Base-by-base conservation (phyloP, 2,888 invertebrate species). In the Pristionchus arcanus region DNA sequence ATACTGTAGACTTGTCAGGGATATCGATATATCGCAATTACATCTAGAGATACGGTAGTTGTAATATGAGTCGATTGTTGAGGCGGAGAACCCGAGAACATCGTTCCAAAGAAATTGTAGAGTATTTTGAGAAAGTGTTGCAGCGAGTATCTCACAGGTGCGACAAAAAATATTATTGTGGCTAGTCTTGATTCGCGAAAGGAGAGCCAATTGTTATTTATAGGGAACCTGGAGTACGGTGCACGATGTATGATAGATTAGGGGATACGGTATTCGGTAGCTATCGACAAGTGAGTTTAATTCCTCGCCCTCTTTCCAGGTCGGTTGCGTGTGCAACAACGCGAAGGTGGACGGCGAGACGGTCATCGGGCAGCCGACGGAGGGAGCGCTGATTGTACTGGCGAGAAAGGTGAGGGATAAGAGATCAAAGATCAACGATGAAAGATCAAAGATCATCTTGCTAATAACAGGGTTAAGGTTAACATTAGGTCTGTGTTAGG, bases 291-390 rank as follows among this genome's bases (percentile, higher is more conserved):
- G n/a, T 90, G 9, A 66, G 25, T 31, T 90, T 25, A 68, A 55
- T 31, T 25, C n/a, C 1, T 49, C 34, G 28, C 11, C 68, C 21
- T n/a, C n/a, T n/a, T 91, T 94, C 28, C 92, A 96, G 95, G 95
- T 96, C 89, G 98, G 98, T 2, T 97, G 97, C 59, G 97, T 99
- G 0, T 99, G 99, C 96, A 99, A 98, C 95, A 99, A 99, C 96
- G 98, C 99, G 1, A 96, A 97, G 84, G 97, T 99, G 53, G 97
- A 97, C 92, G 95, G 95, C 94, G 97, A 97, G 83, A 96, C 96
- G 5, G 95, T 99, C 86, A 96, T 97, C 93, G 99, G 99, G 0
- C 98, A 98, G 95, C 99, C 99, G 84, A 99, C 99, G 31, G 99
- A 99, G 96, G 99, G 99, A 92, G 99, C 99, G 0, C 96, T 99